Percentiles rank a stretch among this genome's conserved stretches.
Evolutionary conservation across 2,888 invertebrate species (phyloP).

Genomic region (Epinotia demarniana): DNA sequence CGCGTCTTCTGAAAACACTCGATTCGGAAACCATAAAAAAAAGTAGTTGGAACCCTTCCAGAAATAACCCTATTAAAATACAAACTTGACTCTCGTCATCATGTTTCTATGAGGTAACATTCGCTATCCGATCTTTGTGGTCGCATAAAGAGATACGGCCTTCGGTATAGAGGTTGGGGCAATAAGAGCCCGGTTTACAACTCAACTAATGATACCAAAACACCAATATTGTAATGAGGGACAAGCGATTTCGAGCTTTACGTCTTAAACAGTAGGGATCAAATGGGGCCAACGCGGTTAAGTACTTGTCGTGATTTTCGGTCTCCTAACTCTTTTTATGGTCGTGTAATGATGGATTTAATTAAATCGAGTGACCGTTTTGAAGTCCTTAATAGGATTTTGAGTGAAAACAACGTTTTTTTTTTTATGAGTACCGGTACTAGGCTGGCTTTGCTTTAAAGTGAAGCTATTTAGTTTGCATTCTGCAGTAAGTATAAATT

Average conservation of each 20-base stretch:
- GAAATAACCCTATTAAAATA: not conserved
- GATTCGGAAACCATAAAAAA: not conserved
- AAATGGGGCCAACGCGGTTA: not conserved
- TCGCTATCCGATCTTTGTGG: constrained; percentile 42
- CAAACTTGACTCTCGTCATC: not conserved
- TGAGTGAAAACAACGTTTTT: not conserved
- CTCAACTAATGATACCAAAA: constrained; percentile 29
- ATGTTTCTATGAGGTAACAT: constrained; percentile 42
- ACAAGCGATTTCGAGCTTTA: constrained; percentile 10
- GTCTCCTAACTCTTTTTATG: constrained; percentile 24
- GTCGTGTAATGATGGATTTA: constrained; percentile 29
- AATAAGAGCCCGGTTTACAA: constrained; percentile 45
- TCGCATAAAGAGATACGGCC: constrained; percentile 48
- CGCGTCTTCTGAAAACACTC: not conserved
- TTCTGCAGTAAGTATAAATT: not conserved
- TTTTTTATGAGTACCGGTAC: not conserved
- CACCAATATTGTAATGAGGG: constrained; percentile 8
- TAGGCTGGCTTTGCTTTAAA: not conserved
- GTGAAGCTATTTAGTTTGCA: not conserved
- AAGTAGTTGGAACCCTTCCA: not conserved
- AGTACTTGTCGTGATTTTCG: constrained; percentile 23
- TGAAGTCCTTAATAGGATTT: constrained; percentile 22
- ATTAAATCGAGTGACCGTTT: constrained; percentile 21
- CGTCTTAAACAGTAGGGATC: not conserved
- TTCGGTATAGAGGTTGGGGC: constrained; percentile 48